Conservation (phyloP, 2,113 vertebrate genomes). For the Maylandia zebra region DNA sequence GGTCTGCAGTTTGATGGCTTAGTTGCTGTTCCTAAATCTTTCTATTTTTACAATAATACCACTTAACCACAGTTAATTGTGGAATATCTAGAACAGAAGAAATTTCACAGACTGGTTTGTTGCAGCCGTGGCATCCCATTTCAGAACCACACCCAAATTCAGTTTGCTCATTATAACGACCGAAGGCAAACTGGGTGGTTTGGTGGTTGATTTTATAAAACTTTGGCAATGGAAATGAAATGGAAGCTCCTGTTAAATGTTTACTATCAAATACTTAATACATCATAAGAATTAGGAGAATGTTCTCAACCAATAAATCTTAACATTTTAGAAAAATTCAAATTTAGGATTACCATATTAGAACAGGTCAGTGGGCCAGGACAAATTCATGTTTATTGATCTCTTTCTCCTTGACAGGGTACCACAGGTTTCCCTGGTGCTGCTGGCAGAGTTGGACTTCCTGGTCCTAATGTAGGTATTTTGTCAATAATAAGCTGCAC, state of each 20-base stretch:
- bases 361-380: background rate
- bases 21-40: background rate
- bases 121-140: background rate
- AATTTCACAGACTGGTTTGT: background rate
- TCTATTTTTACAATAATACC: background rate
- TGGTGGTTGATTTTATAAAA: background rate
- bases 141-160: background rate
- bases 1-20: background rate
- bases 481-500: background rate
- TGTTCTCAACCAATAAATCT: background rate
- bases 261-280: background rate
- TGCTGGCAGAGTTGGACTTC: conserved; percentile 91
- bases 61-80: background rate
- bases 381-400: background rate
- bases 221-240: background rate
- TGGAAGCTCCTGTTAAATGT: background rate
- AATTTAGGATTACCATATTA: background rate
- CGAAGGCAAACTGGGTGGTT: background rate
- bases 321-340: background rate
- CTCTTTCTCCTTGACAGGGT: conserved; percentile 70
- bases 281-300: background rate
- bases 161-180: background rate
- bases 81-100: background rate
- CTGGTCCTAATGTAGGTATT: conserved; percentile 86
- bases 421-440: conserved; percentile 95